Evolutionary conservation across 2,888 invertebrate species (phyloP).

Genomic region (Lithophane leautieri): DNA sequence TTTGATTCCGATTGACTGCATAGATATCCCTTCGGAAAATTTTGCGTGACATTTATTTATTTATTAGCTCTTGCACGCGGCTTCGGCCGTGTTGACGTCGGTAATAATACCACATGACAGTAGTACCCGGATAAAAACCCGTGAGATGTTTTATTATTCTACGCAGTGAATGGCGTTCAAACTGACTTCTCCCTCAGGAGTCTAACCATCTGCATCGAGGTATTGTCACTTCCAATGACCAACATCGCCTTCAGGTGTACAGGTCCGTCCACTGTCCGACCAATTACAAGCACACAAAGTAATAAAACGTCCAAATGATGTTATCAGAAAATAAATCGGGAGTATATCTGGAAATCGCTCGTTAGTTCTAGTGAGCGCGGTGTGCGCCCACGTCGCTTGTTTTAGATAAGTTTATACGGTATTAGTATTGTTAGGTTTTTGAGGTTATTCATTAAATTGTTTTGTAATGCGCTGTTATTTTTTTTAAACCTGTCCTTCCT

Average conservation of each 20-base stretch:
- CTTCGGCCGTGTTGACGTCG: too few species aligned
- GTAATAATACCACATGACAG: too few species aligned
- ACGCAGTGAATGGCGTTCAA: too few species aligned
- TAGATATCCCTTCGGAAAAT: background rate
- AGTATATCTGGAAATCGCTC: slow-evolving; percentile 59
- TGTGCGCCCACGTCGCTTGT: slow-evolving; percentile 46
- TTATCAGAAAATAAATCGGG: slow-evolving; percentile 59
- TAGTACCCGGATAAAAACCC: too few species aligned
- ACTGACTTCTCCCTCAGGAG: background rate
- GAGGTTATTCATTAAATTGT: slow-evolving; percentile 16
- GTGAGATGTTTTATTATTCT: background rate
- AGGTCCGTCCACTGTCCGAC: slow-evolving; percentile 63
- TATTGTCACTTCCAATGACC: slow-evolving; percentile 5
- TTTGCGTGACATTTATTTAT: background rate
- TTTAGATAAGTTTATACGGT: slow-evolving; percentile 56
- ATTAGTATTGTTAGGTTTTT: slow-evolving; percentile 43
- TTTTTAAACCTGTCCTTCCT: background rate
- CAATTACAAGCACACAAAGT: slow-evolving; percentile 75
- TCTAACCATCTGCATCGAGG: too few species aligned
- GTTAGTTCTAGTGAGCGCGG: slow-evolving; percentile 50
- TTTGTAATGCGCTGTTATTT: background rate
- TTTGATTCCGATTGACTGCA: background rate
- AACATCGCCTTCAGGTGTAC: slow-evolving; percentile 51
- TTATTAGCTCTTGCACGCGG: too few species aligned
- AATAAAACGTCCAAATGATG: slow-evolving; percentile 75